Evolutionary conservation across 2,888 invertebrate genomes (phyloP).

Genomic region (Xestoiulus laeticollis): DNA sequence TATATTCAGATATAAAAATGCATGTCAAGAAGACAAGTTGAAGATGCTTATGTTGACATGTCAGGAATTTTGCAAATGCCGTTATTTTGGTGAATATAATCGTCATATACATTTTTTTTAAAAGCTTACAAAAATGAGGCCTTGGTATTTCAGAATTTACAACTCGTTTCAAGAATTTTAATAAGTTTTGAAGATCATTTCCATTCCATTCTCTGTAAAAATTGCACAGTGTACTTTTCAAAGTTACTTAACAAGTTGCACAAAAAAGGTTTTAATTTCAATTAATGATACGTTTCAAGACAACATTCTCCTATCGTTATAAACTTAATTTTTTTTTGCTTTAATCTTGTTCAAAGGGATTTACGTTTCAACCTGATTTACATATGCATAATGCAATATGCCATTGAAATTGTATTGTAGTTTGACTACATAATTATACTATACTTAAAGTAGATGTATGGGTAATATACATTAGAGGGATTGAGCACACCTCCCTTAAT

Average conservation of each 20-base stretch:
- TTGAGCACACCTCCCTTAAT: too few relatives aligned
- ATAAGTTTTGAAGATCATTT: not conserved
- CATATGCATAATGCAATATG: not conserved
- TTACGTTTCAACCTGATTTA: not conserved
- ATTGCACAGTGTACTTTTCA: not conserved
- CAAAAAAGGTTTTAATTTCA: not conserved
- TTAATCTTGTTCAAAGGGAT: not conserved
- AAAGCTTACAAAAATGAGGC: too few relatives aligned
- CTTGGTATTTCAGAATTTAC: too few relatives aligned
- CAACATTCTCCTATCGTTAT: not conserved
- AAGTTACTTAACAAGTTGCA: too few relatives aligned
- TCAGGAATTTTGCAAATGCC: not conserved
- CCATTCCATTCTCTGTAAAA: not conserved
- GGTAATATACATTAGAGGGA: not conserved
- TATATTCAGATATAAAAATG: too few relatives aligned
- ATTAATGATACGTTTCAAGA: conserved; percentile 1
- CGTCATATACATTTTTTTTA: too few relatives aligned
- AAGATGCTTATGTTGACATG: not conserved
- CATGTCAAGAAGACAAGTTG: too few relatives aligned
- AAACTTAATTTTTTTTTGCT: not conserved
- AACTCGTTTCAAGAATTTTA: not conserved
- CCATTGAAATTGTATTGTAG: not conserved
- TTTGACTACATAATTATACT: not conserved
- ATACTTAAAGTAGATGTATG: not conserved
- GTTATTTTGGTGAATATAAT: not conserved